phyloP scores from a whole-genome alignment of 2,113 vertebrate genomes.

The Agapornis roseicollis region DNA sequence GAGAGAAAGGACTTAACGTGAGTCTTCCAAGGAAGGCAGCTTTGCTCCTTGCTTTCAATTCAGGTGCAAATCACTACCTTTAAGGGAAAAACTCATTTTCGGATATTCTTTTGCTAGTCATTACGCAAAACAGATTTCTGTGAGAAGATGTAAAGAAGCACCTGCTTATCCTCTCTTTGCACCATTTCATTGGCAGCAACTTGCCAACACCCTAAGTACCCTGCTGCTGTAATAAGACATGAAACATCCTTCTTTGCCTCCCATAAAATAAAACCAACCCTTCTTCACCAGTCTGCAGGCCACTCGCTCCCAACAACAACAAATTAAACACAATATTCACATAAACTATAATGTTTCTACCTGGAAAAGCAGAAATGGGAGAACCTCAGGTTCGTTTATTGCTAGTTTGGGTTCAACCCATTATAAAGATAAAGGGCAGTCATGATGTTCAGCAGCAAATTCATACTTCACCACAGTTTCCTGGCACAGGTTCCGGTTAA shows the following conservation, averaged over 20 bases:
- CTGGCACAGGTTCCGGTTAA: background rate
- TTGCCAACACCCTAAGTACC: background rate
- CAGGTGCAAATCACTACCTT: background rate
- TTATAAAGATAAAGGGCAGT: background rate
- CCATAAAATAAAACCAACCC: background rate
- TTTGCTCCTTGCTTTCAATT: background rate
- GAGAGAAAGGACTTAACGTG: background rate
- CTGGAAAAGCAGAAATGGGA: background rate
- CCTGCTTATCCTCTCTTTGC: background rate
- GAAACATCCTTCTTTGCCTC: background rate
- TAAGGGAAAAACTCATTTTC: background rate
- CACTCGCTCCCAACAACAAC: background rate
- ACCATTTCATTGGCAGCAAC: background rate
- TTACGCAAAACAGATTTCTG: background rate
- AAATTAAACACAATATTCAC: background rate
- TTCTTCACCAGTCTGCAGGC: background rate
- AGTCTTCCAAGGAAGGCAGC: background rate
- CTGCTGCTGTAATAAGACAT: background rate
- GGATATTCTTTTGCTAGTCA: background rate
- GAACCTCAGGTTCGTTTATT: background rate
- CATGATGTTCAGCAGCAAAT: background rate
- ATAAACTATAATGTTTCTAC: background rate
- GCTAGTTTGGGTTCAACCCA: background rate
- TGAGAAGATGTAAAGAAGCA: background rate
- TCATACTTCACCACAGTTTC: constrained; percentile 14